Percentiles rank a stretch among this genome's conserved stretches.
Evolutionary conservation across 2,113 vertebrate species (phyloP).

Genomic region (Loxodonta africana): DNA sequence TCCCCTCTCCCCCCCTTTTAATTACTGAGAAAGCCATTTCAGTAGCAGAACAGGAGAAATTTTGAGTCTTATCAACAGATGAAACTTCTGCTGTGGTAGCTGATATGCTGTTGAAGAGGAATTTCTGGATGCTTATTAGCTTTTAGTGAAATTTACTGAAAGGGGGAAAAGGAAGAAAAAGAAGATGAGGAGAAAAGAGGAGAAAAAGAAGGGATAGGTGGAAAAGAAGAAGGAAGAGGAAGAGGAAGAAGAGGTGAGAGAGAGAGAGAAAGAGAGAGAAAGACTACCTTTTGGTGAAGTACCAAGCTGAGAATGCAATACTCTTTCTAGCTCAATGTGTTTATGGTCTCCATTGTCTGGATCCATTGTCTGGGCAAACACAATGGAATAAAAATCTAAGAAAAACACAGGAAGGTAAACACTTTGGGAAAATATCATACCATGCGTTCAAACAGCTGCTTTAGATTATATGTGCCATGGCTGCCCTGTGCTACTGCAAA

Average conservation of each 20-base stretch:
- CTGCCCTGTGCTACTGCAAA: background rate
- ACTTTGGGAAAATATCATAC: background rate
- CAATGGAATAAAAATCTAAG: conserved; percentile 51
- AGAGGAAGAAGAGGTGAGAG: too few relatives aligned
- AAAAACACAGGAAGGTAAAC: conserved; percentile 10
- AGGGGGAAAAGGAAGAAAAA: background rate
- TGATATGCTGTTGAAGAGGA: background rate
- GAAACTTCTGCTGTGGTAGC: conserved; percentile 4
- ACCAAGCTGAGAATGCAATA: background rate
- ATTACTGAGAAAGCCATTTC: background rate
- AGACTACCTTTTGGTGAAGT: background rate
- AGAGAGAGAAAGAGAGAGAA: background rate
- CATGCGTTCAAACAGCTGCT: background rate
- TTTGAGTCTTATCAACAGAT: conserved; percentile 22
- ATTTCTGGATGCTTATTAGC: background rate
- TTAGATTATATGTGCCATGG: background rate
- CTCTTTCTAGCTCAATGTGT: background rate
- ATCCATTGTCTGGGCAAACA: conserved; percentile 8
- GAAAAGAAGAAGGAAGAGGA: background rate
- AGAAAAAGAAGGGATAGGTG: background rate
- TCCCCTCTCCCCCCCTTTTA: background rate
- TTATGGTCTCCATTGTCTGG: conserved; percentile 6
- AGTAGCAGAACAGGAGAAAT: conserved; percentile 24
- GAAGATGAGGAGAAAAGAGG: rapidly evolving
- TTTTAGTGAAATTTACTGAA: conserved; percentile 23